phyloP scores from a whole-genome alignment of 1,140 invertebrate species.

The Apocrypta bakeri region DNA sequence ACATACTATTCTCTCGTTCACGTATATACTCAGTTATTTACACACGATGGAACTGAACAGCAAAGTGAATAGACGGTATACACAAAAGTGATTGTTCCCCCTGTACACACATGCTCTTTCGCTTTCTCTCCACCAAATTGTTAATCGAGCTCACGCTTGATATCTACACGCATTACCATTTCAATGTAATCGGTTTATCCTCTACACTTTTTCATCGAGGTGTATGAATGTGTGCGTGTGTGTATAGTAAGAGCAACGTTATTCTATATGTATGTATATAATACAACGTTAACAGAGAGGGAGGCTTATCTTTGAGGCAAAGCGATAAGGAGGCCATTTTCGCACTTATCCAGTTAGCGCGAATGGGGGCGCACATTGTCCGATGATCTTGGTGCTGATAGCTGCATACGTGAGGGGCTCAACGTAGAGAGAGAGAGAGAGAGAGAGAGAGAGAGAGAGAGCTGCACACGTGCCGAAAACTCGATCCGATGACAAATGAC shows the following conservation, averaged over 20 bases:
- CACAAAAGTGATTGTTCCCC: slow-evolving; percentile 18
- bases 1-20: no score
- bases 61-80: not conserved
- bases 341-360: slow-evolving; percentile 51
- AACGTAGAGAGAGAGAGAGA: not conserved
- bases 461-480: slow-evolving; percentile 49
- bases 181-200: slow-evolving; percentile 45
- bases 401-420: not conserved
- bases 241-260: not conserved
- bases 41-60: no score
- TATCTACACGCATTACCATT: slow-evolving; percentile 46
- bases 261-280: not conserved
- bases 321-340: slow-evolving; percentile 48
- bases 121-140: slow-evolving; percentile 22
- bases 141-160: slow-evolving; percentile 30
- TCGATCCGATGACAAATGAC: slow-evolving; percentile 51
- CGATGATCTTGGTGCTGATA: slow-evolving; percentile 27
- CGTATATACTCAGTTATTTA: no score
- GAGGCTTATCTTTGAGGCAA: slow-evolving; percentile 34
- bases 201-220: slow-evolving; percentile 1
- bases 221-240: no score
- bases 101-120: not conserved
- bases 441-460: no score
- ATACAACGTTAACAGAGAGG: not conserved
- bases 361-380: slow-evolving; percentile 38